A percentile compares a stretch with the other conserved stretches of the same genome.
phyloP scores from a whole-genome alignment of 2,797 vertebrate species.

The Chrosomus eos region DNA sequence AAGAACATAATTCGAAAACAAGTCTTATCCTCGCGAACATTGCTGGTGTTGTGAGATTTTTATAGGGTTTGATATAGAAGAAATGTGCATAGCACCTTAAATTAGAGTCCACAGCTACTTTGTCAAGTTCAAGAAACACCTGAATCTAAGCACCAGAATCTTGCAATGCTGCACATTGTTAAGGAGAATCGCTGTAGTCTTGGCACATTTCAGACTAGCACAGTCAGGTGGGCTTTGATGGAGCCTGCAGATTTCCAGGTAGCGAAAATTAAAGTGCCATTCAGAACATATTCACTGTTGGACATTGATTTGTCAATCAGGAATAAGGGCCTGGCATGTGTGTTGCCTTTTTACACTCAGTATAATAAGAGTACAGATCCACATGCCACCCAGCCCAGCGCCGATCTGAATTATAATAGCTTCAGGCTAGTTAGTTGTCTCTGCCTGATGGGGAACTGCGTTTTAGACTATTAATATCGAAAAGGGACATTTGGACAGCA shows the following conservation, averaged over 20 bases:
- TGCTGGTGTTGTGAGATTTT: not conserved
- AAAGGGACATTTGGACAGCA: not conserved
- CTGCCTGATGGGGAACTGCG: not conserved
- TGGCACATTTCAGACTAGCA: conserved; percentile 2
- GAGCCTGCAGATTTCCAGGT: not conserved
- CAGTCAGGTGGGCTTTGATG: not conserved
- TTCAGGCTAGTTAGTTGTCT: not conserved
- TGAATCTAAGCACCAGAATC: not conserved
- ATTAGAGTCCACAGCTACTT: not conserved
- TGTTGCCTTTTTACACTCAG: not conserved
- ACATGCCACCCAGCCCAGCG: not conserved
- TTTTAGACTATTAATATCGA: conserved; percentile 7
- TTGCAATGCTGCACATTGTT: not conserved
- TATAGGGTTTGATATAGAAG: not conserved
- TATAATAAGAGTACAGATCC: conserved; percentile 9
- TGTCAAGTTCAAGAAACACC: not conserved
- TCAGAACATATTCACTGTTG: conserved; percentile 27
- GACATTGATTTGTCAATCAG: conserved; percentile 36
- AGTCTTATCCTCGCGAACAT: not conserved
- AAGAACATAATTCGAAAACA: not conserved
- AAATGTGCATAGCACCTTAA: not conserved
- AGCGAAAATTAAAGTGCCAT: conserved; percentile 25
- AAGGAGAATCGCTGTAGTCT: not conserved
- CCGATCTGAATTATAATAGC: conserved; percentile 5
- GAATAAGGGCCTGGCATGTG: conserved; percentile 3